Base-by-base conservation (phyloP, 2,797 vertebrate species). In the Taenioides sp. region DNA sequence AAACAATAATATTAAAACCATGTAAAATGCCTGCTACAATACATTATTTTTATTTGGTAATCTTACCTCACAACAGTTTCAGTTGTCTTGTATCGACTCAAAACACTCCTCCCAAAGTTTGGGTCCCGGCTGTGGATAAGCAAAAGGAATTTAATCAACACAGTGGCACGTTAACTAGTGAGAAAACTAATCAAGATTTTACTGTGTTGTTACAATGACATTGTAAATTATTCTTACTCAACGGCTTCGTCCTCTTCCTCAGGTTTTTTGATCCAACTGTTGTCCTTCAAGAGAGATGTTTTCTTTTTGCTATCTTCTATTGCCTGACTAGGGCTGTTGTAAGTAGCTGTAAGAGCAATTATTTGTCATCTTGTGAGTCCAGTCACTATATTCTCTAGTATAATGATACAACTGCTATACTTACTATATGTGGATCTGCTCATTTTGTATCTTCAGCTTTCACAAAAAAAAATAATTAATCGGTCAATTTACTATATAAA, bases 221-320 rank as follows among this genome's bases (percentile, higher is more conserved):
- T 31, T 5, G 57, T 28, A 69, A 74, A 10, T 5, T 2, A 28
- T 2, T 0, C 94, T 92, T 72, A 92, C 85, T 87, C 87, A 0
- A 89, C 77, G 79, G 80, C 81, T 91, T 91, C 95, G 63, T 97
- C 95, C 52, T 96, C 95, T 40, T 95, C 92, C 0, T 87, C 86
- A 0, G 52, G 71, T 67, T 79, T 95, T 87, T 86, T 97, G 91
- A 99, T 99, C 98, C 98, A 99, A 84, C 96, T 97, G 87, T 84
- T 93, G 82, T 99, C 97, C 74, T 95, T 93, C 70, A 98, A 89
- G 59, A 95, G 90, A 3, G 89, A 84, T 9, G 93, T 72, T 80
- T 90, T 94, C 82, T 92, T 96, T 86, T 95, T 96, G 75, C 27
- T 73, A 2, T 96, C 95, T 0, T 93, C 93, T 61, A 91, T 73